These are phyloP conservation scores for Himalopsyche anomala DNA, from an alignment of 2,888 invertebrate genomes.

Conservation along the genomic window DNA sequence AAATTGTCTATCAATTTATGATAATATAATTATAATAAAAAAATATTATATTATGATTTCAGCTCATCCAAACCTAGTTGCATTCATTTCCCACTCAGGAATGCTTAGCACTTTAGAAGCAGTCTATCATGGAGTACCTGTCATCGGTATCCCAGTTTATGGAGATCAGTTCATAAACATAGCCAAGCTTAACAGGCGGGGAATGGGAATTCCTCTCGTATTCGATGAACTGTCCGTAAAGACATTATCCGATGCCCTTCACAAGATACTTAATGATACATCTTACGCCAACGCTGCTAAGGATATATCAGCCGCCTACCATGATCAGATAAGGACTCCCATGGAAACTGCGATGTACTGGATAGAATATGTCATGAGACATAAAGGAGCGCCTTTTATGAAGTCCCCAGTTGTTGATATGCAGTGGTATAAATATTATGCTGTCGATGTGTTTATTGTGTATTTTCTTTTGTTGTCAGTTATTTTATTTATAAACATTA, in stretches of 20 bases:
- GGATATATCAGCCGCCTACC: conserved; percentile 52
- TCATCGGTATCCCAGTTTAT: conserved; percentile 70
- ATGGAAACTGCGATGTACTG: conserved; percentile 63
- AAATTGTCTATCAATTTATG: no score
- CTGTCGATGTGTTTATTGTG: conserved; percentile 55
- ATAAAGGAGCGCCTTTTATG: conserved; percentile 59
- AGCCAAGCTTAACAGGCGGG: conserved; percentile 67
- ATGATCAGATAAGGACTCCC: conserved; percentile 55
- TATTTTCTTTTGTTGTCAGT: conserved; percentile 2
- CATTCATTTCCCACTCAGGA: conserved; percentile 70
- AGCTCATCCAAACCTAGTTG: conserved; percentile 69
- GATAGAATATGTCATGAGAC: conserved; percentile 64
- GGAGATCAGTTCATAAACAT: conserved; percentile 71
- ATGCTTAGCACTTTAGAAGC: conserved; percentile 70
- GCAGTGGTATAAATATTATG: conserved; percentile 56
- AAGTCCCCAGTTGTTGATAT: conserved; percentile 56
- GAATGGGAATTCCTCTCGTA: conserved; percentile 68
- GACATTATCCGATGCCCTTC: conserved; percentile 66
- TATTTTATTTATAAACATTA: neutral
- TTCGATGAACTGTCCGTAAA: conserved; percentile 67
- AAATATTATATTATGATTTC: neutral
- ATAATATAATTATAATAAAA: no score
- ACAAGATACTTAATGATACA: conserved; percentile 67
- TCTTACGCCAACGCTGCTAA: conserved; percentile 66
- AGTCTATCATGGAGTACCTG: conserved; percentile 69